phyloP scores from a whole-genome alignment of 1,140 invertebrate species.

The Gryllus bimaculatus region DNA sequence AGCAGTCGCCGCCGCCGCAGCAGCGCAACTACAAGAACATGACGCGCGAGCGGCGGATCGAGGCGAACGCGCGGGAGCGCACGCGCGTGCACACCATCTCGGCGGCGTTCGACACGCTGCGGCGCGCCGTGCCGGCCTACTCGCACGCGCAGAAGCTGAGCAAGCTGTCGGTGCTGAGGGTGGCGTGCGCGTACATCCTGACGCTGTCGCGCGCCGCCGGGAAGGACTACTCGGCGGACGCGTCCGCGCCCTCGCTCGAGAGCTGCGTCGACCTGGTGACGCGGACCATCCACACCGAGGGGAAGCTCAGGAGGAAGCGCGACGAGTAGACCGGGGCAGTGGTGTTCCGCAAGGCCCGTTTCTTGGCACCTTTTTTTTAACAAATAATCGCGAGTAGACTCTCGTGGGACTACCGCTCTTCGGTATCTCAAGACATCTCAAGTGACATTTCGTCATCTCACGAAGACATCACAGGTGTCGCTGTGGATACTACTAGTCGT shows the following conservation, averaged over 20 bases:
- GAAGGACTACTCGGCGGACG: slow-evolving; percentile 46
- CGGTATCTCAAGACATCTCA: too few species aligned
- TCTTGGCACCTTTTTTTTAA: too few species aligned
- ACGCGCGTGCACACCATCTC: slow-evolving; percentile 91
- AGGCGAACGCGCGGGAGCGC: slow-evolving; percentile 85
- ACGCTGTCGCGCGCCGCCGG: slow-evolving; percentile 63
- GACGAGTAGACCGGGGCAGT: slow-evolving; percentile 44
- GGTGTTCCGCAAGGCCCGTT: too few species aligned
- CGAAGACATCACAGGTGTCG: too few species aligned
- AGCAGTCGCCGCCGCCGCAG: slow-evolving; percentile 38
- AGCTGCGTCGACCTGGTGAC: slow-evolving; percentile 78
- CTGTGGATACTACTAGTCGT: too few species aligned
- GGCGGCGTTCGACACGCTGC: slow-evolving; percentile 83
- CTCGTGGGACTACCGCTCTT: too few species aligned
- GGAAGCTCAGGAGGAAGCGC: slow-evolving; percentile 76
- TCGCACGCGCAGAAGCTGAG: slow-evolving; percentile 88
- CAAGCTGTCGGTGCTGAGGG: slow-evolving; percentile 81
- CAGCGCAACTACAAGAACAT: slow-evolving; percentile 92
- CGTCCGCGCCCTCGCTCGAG: slow-evolving; percentile 45
- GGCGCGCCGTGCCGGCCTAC: slow-evolving; percentile 76
- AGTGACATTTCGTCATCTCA: too few species aligned
- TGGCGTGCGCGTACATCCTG: slow-evolving; percentile 84
- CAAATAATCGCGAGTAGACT: too few species aligned
- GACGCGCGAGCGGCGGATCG: slow-evolving; percentile 81
- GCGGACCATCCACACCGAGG: slow-evolving; percentile 83